Evolutionary conservation across 2,797 vertebrate genomes (phyloP), one percentile per base, ranked within the genome.

Genomic region (Myotis findleyi): DNA sequence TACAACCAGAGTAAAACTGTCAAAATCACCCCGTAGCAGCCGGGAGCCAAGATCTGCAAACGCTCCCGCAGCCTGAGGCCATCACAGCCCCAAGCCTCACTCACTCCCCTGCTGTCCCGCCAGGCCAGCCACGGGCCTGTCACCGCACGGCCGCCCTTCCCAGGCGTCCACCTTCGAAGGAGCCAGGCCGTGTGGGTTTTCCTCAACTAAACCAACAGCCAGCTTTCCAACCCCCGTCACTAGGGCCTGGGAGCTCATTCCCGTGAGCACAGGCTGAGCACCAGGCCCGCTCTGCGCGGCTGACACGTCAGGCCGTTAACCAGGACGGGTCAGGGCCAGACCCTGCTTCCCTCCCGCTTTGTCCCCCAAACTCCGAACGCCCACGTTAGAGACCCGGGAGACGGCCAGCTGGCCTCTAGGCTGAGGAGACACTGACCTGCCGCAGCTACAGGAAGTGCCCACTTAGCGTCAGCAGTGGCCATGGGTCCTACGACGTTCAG

Each of bases 41-140:
- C 8, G 0, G 2, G 16, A 51, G 16, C n/a, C 27, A 4, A 30
- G 33, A 47, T 4, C n/a, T 23, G 59, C 33, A 66, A 10, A 59
- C 0, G 9, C n/a, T 3, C 25, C 62, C 5, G 0, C 0, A 4
- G 38, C 17, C 87, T 41, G 72, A 69, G 64, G 68, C 17, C 27
- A 6, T 1, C 2, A 16, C 30, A 25, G 1, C 6, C 7, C n/a
- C 51, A 38, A 1, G 23, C 3, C 14, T 14, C 23, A 1, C 83
- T 49, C 23, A 0, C 36, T 0, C 72, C 41, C 44, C 7, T 33
- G 38, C 51, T 51, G 27, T 64, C 57, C 49, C 3, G 1, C 27
- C 8, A 6, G 30, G 47, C 73, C 73, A n/a, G 12, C 33, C 62
- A 0, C 2, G 75, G 5, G 5, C 41, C 55, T 14, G 5, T 2